These are phyloP conservation scores for Drosophila willistoni DNA, from an alignment of 1,140 invertebrate genomes.

Conservation along the genomic window DNA sequence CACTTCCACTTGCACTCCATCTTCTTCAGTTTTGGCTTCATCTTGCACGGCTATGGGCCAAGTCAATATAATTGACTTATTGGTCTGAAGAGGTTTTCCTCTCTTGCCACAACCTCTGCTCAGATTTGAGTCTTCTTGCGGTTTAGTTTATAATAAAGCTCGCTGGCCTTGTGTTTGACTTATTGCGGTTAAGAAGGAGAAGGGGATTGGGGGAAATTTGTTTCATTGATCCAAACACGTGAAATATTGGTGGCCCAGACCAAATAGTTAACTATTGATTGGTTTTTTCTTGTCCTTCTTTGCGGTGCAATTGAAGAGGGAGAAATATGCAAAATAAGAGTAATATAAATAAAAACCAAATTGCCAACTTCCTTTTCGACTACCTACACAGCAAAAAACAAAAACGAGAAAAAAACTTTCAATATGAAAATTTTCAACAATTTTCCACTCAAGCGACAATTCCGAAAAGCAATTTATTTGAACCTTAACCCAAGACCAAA, in stretches of 20 bases:
- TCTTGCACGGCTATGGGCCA: constrained; percentile 51
- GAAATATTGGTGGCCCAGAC: constrained; percentile 62
- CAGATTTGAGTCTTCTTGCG: constrained; percentile 34
- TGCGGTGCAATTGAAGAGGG: constrained; percentile 71
- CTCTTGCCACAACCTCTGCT: neutral
- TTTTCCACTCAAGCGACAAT: constrained; percentile 76
- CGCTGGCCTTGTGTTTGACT: constrained; percentile 77
- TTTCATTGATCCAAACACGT: constrained; percentile 68
- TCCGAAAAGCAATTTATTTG: constrained; percentile 72
- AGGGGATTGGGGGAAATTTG: constrained; percentile 39
- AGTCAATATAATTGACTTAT: constrained; percentile 81
- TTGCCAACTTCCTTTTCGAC: constrained; percentile 33
- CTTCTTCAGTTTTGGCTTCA: constrained; percentile 37
- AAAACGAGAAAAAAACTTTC: constrained; percentile 12
- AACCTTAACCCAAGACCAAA: constrained; percentile 57
- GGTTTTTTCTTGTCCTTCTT: constrained; percentile 29
- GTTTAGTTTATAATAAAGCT: constrained; percentile 71
- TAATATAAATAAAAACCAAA: constrained; percentile 1
- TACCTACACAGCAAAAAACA: neutral
- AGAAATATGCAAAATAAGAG: constrained; percentile 64
- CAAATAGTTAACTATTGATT: constrained; percentile 66
- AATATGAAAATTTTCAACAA: constrained; percentile 27
- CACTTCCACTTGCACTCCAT: constrained; percentile 2
- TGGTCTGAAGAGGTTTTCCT: constrained; percentile 42
- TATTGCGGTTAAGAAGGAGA: constrained; percentile 62